Evolutionary conservation across 2,797 vertebrate genomes (phyloP), one percentile per base, ranked within the genome.

Genomic region (Passerculus sandwichensis): DNA sequence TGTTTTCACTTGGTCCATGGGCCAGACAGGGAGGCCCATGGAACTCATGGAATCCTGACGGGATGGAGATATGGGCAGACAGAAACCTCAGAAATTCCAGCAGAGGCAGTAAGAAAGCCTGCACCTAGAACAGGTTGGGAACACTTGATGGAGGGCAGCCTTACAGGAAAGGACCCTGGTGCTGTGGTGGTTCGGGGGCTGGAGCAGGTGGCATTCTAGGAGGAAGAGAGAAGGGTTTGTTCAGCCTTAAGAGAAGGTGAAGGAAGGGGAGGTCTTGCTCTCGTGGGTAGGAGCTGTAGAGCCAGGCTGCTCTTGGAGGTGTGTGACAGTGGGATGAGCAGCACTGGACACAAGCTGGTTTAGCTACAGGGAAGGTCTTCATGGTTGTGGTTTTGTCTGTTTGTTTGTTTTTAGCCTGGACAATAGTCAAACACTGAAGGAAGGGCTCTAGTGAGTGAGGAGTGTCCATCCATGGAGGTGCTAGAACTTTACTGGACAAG

Each of bases 181-280:
- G 23, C 50, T 44, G 26, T 76, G 57, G 25, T 34, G 59, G 17
- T 86, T 48, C 34, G 26, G 4, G 45, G 8, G 14, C 67, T 82
- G 71, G 17, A 88, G 44, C 51, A 38, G 0, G 0, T 25, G 32
- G 7, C 61, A 11, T 10, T 36, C 15, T 16, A 32, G 78, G 34
- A 82, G 54, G 57, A 85, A 38, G 8, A 8, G 25, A 27, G 29
- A 32, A 76, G 69, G 26, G 17, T 73, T 83, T 80, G 11, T 54
- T 76, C 38, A 50, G 42, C 62, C 59, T 76, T 45, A 26, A 50
- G 66, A 85, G 53, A 57, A 83, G 15, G n/a, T 91, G 30, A 42
- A 59, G n/a, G 27, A 62, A 76, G 8, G 48, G 12, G 23, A 54
- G 23, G 14, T 61, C 29, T 69, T 40, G 3, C 10, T 78, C 36